Conservation (phyloP, 2,888 invertebrate species). For the Dichetophora obliterata region DNA sequence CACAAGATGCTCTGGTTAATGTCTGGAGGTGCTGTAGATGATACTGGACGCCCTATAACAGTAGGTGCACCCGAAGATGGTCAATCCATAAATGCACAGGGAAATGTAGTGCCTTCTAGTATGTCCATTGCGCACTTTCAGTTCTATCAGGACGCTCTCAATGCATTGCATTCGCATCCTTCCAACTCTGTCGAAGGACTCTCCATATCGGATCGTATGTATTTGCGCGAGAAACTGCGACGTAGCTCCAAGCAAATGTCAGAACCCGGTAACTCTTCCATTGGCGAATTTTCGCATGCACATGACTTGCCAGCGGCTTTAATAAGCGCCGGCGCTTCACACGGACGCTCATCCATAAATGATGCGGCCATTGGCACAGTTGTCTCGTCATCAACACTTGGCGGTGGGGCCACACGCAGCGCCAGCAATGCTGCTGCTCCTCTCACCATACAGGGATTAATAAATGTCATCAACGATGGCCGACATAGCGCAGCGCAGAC, state of each 20-base stretch:
- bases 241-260: slow-evolving; percentile 60
- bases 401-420: slow-evolving; percentile 38
- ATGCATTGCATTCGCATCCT: slow-evolving; percentile 56
- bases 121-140: slow-evolving; percentile 63
- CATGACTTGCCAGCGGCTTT: slow-evolving; percentile 13
- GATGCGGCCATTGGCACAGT: slow-evolving; percentile 51
- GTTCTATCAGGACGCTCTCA: slow-evolving; percentile 65
- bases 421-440: slow-evolving; percentile 52
- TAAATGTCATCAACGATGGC: slow-evolving; percentile 62
- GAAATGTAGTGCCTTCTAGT: slow-evolving; percentile 54
- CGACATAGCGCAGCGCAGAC: slow-evolving; percentile 36
- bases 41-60: slow-evolving; percentile 58
- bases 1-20: slow-evolving; percentile 69
- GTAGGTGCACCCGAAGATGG: slow-evolving; percentile 54
- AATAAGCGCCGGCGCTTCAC: slow-evolving; percentile 20
- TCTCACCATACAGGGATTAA: slow-evolving; percentile 63
- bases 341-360: slow-evolving; percentile 18
- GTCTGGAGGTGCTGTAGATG: slow-evolving; percentile 63
- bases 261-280: slow-evolving; percentile 55
- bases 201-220: slow-evolving; percentile 59
- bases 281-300: slow-evolving; percentile 44
- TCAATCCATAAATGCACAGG: slow-evolving; percentile 49
- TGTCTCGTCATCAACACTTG: slow-evolving; percentile 50
- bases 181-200: slow-evolving; percentile 57
- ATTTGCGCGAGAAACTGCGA: slow-evolving; percentile 60